A percentile compares a stretch with the other conserved stretches of the same genome.
These are phyloP conservation scores for Arctocebus calabarensis DNA, from an alignment of 2,797 vertebrate species.

Conservation along the genomic window DNA sequence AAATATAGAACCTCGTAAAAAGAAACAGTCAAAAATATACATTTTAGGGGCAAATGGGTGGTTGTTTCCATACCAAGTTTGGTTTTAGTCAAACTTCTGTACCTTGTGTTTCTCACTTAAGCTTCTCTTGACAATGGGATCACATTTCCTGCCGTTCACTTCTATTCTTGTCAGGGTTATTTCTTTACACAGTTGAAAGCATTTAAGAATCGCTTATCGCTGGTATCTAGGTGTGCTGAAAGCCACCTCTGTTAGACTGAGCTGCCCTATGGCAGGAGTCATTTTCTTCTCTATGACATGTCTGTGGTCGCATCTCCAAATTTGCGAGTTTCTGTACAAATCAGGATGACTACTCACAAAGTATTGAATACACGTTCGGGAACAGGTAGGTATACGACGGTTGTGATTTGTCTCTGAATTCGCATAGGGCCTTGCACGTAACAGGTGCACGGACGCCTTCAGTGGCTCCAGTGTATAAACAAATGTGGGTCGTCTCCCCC, in stretches of 20 bases:
- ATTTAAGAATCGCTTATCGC: neutral
- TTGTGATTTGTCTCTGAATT: neutral
- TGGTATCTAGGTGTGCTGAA: neutral
- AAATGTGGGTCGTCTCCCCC: neutral
- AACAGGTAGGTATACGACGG: neutral
- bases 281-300: neutral
- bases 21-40: neutral
- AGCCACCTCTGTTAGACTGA: neutral
- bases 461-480: neutral
- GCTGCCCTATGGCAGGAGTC: neutral
- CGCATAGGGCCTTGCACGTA: neutral
- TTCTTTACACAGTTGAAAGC: neutral
- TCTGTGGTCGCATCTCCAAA: neutral
- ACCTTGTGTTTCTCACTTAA: neutral
- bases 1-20: neutral
- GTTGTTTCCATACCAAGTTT: neutral
- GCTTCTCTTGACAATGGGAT: neutral
- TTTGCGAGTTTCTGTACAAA: neutral
- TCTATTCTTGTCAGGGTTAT: constrained; percentile 7
- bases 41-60: neutral
- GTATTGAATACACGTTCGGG: neutral
- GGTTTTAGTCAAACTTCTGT: neutral
- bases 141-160: neutral
- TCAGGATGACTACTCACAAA: neutral
- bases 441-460: neutral